Conservation (phyloP, 2,888 invertebrate species). For the Thumatha senex region DNA sequence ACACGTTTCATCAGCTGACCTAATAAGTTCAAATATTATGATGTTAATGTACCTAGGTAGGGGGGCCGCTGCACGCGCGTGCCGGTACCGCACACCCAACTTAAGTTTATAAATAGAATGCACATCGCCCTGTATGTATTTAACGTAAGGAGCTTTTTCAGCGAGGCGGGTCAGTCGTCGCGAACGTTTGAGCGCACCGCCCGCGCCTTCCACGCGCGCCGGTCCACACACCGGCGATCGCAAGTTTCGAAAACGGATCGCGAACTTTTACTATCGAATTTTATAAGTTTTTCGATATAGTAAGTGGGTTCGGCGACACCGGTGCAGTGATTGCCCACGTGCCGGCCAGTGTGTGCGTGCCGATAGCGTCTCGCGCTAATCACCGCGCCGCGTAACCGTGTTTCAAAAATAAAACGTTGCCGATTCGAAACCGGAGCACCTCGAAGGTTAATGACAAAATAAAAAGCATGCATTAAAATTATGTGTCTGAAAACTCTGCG, state of each 20-base stretch:
- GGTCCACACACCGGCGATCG: slow-evolving; percentile 35
- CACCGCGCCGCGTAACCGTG: slow-evolving; percentile 70
- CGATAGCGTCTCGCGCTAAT: slow-evolving; percentile 44
- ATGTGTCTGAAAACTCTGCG: slow-evolving; percentile 57
- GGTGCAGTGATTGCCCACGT: slow-evolving; percentile 42
- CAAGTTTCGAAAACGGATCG: slow-evolving; percentile 55
- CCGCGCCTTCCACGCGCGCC: slow-evolving; percentile 58
- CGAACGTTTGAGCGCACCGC: slow-evolving; percentile 64
- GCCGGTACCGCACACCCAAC: slow-evolving; percentile 68
- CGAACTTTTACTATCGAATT: slow-evolving; percentile 43
- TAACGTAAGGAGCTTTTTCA: slow-evolving; percentile 75
- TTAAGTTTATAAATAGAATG: slow-evolving; percentile 80
- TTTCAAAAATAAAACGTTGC: slow-evolving; percentile 80
- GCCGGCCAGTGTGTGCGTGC: slow-evolving; percentile 52
- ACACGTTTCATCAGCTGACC: slow-evolving; percentile 69
- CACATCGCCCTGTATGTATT: slow-evolving; percentile 74
- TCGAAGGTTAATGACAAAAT: slow-evolving; percentile 81
- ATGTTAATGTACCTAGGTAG: slow-evolving; percentile 61
- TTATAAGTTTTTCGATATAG: slow-evolving; percentile 34
- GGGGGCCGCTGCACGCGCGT: slow-evolving; percentile 63
- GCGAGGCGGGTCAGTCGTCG: slow-evolving; percentile 70
- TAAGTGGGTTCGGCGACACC: slow-evolving; percentile 28
- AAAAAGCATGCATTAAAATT: slow-evolving; percentile 75
- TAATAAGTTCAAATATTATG: slow-evolving; percentile 76
- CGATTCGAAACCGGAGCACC: slow-evolving; percentile 79